Percentiles rank a stretch among this genome's conserved stretches.
phyloP scores from a whole-genome alignment of 2,888 invertebrate genomes.

The Callosobruchus maculatus region DNA sequence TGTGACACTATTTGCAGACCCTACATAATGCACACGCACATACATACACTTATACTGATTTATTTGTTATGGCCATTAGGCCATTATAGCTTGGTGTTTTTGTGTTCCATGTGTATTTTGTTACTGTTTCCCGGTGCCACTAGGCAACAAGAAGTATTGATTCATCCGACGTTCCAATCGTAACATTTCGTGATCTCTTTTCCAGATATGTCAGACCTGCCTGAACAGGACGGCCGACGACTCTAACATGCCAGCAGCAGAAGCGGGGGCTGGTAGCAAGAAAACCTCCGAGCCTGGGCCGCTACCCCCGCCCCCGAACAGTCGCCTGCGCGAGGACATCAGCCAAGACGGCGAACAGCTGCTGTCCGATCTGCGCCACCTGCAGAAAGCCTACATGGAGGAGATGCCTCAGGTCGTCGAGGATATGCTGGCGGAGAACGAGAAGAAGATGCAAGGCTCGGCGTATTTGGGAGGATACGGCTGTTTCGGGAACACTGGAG shows the following conservation, averaged over 20 bases:
- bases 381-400: conserved; percentile 53
- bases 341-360: conserved; percentile 61
- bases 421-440: not conserved
- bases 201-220: conserved; percentile 42
- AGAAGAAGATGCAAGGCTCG: not conserved
- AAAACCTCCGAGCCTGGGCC: not conserved
- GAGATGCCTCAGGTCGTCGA: conserved; percentile 27
- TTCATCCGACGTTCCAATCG: no score
- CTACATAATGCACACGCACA: no score
- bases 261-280: no score
- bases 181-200: no score
- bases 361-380: conserved; percentile 55
- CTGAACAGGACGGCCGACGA: conserved; percentile 11
- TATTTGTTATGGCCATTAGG: no score
- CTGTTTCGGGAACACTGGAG: conserved; percentile 10
- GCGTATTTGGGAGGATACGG: not conserved
- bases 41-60: no score
- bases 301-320: conserved; percentile 27
- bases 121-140: no score
- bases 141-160: no score
- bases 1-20: no score
- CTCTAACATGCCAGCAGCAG: conserved; percentile 9
- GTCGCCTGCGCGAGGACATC: conserved; percentile 51
- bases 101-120: no score
- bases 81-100: no score